phyloP scores from a whole-genome alignment of 2,797 vertebrate genomes.

The Sparus aurata region DNA sequence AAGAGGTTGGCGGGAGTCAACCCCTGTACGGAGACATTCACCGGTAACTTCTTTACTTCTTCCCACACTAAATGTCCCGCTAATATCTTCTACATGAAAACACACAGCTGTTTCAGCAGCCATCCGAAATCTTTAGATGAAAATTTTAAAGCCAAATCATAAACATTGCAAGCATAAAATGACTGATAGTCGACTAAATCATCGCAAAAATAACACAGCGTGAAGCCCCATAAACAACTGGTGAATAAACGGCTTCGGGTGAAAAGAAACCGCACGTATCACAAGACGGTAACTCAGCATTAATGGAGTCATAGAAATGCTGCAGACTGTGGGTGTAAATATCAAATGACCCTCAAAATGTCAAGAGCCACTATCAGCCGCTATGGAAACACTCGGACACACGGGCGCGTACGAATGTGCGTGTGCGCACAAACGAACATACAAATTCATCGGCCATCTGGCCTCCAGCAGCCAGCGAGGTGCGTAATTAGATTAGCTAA shows the following conservation, averaged over 20 bases:
- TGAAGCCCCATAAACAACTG: not conserved
- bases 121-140: too few relatives aligned
- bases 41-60: constrained; percentile 84
- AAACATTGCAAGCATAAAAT: not conserved
- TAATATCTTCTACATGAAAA: not conserved
- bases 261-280: not conserved
- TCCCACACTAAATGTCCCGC: not conserved
- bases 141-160: not conserved
- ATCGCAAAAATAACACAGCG: not conserved
- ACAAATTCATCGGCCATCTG: constrained; percentile 76
- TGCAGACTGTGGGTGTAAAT: constrained; percentile 51
- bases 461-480: constrained; percentile 66
- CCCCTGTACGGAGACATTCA: constrained; percentile 98
- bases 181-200: not conserved
- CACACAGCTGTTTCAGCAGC: not conserved
- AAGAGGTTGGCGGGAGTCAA: constrained; percentile 98
- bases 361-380: constrained; percentile 73
- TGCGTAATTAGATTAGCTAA: constrained; percentile 83
- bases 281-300: constrained; percentile 35
- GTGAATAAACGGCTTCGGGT: not conserved
- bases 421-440: constrained; percentile 10
- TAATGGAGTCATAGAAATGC: constrained; percentile 60
- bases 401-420: not conserved
- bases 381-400: constrained; percentile 76
- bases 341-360: constrained; percentile 76